phyloP scores from a whole-genome alignment of 2,888 invertebrate species.

The Drosophila prolongata region DNA sequence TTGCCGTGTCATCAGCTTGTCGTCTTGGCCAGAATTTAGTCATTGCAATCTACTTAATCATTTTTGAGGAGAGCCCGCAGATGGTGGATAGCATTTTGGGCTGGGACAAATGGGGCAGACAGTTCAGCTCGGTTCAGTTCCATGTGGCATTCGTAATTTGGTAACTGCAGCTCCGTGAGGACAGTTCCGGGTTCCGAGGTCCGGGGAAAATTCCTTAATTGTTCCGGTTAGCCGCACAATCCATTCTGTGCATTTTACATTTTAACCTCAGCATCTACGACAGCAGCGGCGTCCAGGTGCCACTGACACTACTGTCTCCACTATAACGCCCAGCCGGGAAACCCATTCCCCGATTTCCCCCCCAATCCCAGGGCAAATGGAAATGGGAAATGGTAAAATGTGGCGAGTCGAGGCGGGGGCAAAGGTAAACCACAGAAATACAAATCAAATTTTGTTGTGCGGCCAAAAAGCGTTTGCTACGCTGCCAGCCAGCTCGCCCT shows the following conservation, averaged over 20 bases:
- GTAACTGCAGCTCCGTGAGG: conserved; percentile 45
- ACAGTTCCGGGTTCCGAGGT: conserved; percentile 26
- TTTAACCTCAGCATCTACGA: conserved; percentile 76
- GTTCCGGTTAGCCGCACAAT: conserved; percentile 84
- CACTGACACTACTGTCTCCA: conserved; percentile 70
- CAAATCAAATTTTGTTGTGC: conserved; percentile 83
- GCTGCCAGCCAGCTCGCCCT: conserved; percentile 17
- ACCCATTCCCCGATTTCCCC: not conserved
- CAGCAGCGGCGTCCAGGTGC: conserved; percentile 72
- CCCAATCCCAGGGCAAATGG: not conserved
- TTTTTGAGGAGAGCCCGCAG: conserved; percentile 56
- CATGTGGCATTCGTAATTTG: conserved; percentile 71
- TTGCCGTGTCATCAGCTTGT: conserved; percentile 45
- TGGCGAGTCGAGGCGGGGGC: conserved; percentile 52
- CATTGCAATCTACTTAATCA: conserved; percentile 80
- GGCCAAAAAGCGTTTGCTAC: conserved; percentile 74
- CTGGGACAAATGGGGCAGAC: conserved; percentile 13
- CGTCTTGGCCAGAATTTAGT: conserved; percentile 69
- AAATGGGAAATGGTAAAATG: conserved; percentile 5
- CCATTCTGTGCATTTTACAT: conserved; percentile 82
- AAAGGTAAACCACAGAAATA: conserved; percentile 83
- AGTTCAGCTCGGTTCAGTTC: not conserved
- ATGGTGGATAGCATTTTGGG: not conserved
- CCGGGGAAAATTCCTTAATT: conserved; percentile 82
- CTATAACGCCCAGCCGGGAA: not conserved